Evolutionary conservation across 2,113 vertebrate species (phyloP).

Genomic region (Mungos mungo): DNA sequence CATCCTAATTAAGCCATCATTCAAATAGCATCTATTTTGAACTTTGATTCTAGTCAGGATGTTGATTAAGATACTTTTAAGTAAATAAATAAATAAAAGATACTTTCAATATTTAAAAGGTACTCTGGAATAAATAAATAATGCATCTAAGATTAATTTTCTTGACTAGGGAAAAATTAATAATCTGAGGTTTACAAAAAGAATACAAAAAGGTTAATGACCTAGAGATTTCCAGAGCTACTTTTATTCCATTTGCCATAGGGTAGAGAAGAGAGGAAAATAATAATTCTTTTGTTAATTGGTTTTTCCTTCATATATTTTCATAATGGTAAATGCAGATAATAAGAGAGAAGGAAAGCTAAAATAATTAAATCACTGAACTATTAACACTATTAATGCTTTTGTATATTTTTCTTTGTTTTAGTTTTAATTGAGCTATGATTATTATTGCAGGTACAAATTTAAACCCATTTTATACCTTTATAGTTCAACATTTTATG

Average conservation of each 20-base stretch:
- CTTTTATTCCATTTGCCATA: background rate
- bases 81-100: background rate
- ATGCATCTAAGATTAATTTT: background rate
- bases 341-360: background rate
- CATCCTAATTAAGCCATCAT: background rate
- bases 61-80: background rate
- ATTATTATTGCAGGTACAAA: background rate
- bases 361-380: background rate
- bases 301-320: background rate
- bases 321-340: background rate
- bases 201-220: background rate
- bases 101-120: background rate
- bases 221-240: background rate
- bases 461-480: background rate
- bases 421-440: background rate
- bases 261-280: background rate
- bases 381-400: background rate
- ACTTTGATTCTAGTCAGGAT: background rate
- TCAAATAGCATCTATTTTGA: conserved; percentile 2
- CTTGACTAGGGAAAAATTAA: background rate
- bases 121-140: conserved; percentile 28
- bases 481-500: background rate
- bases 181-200: background rate
- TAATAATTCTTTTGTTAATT: background rate
- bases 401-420: background rate